Evolutionary conservation across 2,113 vertebrate species (phyloP).

Genomic region (Hyperopisus bebe): DNA sequence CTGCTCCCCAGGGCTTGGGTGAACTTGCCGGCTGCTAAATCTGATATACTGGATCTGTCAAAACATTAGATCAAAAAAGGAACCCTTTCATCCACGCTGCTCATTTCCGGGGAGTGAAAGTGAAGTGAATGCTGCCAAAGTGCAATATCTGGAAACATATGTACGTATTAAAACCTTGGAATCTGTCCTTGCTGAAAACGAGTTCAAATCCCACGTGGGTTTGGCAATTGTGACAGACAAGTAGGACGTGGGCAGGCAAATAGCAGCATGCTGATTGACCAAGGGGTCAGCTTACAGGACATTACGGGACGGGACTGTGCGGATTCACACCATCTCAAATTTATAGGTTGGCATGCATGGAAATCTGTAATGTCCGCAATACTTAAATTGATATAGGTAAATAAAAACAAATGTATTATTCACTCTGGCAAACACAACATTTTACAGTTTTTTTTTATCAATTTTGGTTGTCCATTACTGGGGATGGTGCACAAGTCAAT

Average conservation of each 20-base stretch:
- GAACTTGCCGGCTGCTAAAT: slow-evolving; percentile 1
- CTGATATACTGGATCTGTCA: slow-evolving; percentile 9
- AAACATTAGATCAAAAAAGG: slow-evolving; percentile 15
- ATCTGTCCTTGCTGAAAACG: background rate
- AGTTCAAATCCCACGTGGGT: background rate
- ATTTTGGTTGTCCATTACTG: background rate
- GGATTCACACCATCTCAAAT: background rate
- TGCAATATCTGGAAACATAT: background rate
- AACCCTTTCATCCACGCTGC: background rate
- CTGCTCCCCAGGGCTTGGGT: slow-evolving; percentile 15
- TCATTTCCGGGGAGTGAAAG: slow-evolving; percentile 9
- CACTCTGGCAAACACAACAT: background rate
- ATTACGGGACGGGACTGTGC: background rate
- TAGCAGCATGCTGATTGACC: background rate
- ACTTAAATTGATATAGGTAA: slow-evolving; percentile 3
- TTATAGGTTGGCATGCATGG: background rate
- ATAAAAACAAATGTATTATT: background rate
- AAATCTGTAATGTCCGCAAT: background rate
- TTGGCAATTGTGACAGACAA: background rate
- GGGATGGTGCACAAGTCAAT: background rate
- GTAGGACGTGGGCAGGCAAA: background rate
- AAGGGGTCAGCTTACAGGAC: background rate
- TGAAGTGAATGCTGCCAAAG: background rate
- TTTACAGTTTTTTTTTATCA: slow-evolving; percentile 13
- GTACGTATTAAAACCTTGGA: background rate